Base-by-base conservation (phyloP, 2,888 invertebrate species). In the Thereva nobilitata region DNA sequence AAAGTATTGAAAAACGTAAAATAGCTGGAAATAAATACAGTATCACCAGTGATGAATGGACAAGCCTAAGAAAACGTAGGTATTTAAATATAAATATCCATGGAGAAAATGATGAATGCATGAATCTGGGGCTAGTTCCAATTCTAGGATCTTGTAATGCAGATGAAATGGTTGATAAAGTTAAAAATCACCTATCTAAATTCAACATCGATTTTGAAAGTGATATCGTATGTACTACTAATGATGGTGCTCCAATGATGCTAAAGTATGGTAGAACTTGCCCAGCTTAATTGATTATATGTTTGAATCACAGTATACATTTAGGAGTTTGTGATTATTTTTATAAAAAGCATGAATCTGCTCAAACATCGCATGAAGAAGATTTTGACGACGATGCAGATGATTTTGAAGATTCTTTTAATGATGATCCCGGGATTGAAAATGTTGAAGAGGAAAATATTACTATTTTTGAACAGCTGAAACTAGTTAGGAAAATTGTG, bases 81-180 rank as follows among this genome's bases (percentile, higher is more conserved):
- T 53, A 53, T 53, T 53, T 10, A 53, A 53, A 53, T 53, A 53
- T 53, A 53, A 53, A 53, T 53, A 37, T 53, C 53, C 53, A 53
- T 38, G 53, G 38, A 53, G 40, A 53, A 53, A 53, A 53, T 10
- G 40, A 38, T 12, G 53, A 53, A 53, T 53, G 53, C 53, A 53
- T 40, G 53, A 53, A 53, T 53, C 53, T 50, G 50, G 53, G 38
- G 53, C 53, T 53, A 53, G 53, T 53, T 53, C 53, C 53, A 53
- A 53, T 40, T 12, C 50, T 50, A 50, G 37, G 50, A 50, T 50
- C 53, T 53, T 53, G 53, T 53, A 53, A 53, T 53, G 53, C 38
- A 53, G 53, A 53, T 53, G 53, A 53, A 53, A 40, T 53, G 53
- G 12, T 53, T 37, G 40, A 37, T 53, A 37, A 53, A 53, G 53